phyloP scores from a whole-genome alignment of 1,140 invertebrate genomes.

The Lutraria rhynchaena region DNA sequence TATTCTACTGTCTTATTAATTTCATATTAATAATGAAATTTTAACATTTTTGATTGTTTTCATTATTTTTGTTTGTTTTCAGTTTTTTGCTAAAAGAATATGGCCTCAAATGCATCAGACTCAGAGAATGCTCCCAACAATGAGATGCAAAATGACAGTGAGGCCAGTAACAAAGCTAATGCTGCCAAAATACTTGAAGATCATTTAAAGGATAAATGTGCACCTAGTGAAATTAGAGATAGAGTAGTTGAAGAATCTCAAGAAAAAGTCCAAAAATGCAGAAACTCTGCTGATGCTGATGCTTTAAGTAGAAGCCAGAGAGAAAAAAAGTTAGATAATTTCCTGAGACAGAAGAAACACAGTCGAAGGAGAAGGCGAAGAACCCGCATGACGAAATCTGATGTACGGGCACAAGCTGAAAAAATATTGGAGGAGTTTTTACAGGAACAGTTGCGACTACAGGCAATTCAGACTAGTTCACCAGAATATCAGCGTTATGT shows the following conservation, averaged over 20 bases:
- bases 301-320: constrained; percentile 28
- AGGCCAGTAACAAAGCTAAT: not conserved
- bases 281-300: constrained; percentile 31
- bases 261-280: constrained; percentile 3
- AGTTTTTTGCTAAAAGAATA: too few species aligned
- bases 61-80: not conserved
- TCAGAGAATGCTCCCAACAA: not conserved
- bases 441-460: constrained; percentile 30
- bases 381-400: constrained; percentile 15
- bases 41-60: too few species aligned
- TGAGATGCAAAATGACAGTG: not conserved
- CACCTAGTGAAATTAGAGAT: constrained; percentile 1
- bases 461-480: constrained; percentile 29
- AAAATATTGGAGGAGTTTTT: constrained; percentile 57
- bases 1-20: too few species aligned
- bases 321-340: constrained; percentile 34
- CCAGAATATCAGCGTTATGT: constrained; percentile 48
- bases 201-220: constrained; percentile 3
- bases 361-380: constrained; percentile 4
- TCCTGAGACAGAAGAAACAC: not conserved
- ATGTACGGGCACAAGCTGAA: constrained; percentile 37
- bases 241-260: constrained; percentile 28
- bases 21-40: too few species aligned
- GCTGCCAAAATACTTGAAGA: not conserved
- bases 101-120: not conserved